A percentile compares a stretch with the other conserved stretches of the same genome.
Conservation (phyloP, 2,888 invertebrate species). For the Patella caerulea region DNA sequence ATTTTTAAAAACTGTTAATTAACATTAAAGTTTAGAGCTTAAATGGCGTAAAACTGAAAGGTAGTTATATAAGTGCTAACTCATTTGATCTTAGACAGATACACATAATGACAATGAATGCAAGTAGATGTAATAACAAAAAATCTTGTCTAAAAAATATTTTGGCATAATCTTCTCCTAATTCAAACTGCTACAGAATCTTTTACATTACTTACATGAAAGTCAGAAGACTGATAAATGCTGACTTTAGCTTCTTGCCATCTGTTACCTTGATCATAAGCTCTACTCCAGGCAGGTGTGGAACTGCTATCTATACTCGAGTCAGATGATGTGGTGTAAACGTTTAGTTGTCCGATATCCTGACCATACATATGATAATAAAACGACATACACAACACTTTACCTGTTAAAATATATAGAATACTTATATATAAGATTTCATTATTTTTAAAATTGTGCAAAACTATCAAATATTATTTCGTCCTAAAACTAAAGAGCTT, state of each 20-base stretch:
- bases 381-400: conserved; percentile 57
- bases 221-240: conserved; percentile 44
- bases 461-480: conserved; percentile 26
- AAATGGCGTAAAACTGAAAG: too few species aligned
- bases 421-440: conserved; percentile 40
- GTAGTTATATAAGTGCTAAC: too few species aligned
- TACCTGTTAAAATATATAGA: conserved; percentile 31
- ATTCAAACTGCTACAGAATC: too few species aligned
- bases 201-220: conserved; percentile 44
- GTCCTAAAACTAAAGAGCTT: conserved; percentile 16
- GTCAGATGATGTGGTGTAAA: conserved; percentile 27
- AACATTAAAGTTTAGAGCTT: too few species aligned
- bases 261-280: conserved; percentile 54
- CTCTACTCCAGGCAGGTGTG: conserved; percentile 49
- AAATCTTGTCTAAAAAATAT: too few species aligned
- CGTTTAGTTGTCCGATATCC: conserved; percentile 53
- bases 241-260: conserved; percentile 56
- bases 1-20: too few species aligned
- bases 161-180: too few species aligned
- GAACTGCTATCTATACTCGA: neutral
- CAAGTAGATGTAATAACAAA: too few species aligned
- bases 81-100: too few species aligned
- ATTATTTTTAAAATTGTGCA: conserved; percentile 46
- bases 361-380: conserved; percentile 64
- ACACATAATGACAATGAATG: too few species aligned